Evolutionary conservation across 2,888 invertebrate genomes (phyloP), one percentile per base, ranked within the genome.

Genomic region (Tetragonisca angustula): DNA sequence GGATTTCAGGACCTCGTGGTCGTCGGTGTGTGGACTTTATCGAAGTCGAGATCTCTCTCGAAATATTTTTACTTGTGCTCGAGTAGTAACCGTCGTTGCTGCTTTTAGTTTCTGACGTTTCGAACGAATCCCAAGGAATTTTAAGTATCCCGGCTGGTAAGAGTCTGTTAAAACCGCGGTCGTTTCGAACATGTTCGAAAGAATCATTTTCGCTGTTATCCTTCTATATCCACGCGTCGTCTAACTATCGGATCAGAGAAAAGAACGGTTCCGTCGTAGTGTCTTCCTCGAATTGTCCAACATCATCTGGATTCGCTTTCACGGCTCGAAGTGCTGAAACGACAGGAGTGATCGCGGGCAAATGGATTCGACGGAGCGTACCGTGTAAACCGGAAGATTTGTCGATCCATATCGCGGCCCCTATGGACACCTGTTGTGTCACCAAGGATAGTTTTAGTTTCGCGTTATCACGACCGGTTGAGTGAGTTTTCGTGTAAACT

Each of bases 401-500:
- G 89, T 89, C 87, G 89, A 89, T 89, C 81, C 81, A 56, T 89
- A 89, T 89, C 89, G 88, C 69, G 74, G 69, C 59, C 43, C 68
- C 68, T 21, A 80, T 83, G 84, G 86, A 91, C 92, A 93, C 91
- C 91, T 91, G 92, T 92, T 93, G 91, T 92, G 88, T 90, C 87
- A 83, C 82, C 88, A 72, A 79, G 78, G 89, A 80, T 86, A 87
- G 92, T 91, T 92, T 93, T 92, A 90, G 91, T 92, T 92, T 92
- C 88, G 92, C 92, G 92, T 94, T 93, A 92, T 90, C 89, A 89
- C 91, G 90, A 86, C 90, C 81, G 80, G 77, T 78, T 90, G 90
- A 94, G 93, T 94, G 94, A 92, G 92, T 93, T 93, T 93, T 90
- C 93, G 90, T 94, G 94, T 94, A 92, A 91, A 92, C 90, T 87